Conservation (phyloP, 2,888 invertebrate genomes). For the Plebejus anna region DNA sequence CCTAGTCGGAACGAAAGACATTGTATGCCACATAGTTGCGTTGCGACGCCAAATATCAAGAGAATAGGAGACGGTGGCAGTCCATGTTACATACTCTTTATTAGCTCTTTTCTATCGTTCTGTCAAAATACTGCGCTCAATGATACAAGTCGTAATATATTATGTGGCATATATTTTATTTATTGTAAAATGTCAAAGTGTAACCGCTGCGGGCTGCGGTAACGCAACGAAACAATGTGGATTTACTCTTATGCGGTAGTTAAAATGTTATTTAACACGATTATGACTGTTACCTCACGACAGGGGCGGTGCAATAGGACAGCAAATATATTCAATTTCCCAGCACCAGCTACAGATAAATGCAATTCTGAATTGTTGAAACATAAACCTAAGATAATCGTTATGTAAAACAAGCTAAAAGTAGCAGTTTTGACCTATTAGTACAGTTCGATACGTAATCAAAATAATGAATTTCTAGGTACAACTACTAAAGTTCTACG, state of each 20-base stretch:
- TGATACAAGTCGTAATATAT: no score
- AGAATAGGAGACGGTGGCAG: no score
- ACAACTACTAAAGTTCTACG: background rate
- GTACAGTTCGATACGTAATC: background rate
- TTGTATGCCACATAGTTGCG: no score
- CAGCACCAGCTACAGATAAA: slow-evolving; percentile 27
- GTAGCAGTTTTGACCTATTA: slow-evolving; percentile 4
- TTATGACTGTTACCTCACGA: slow-evolving; percentile 45
- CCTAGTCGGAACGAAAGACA: background rate
- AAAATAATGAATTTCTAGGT: background rate
- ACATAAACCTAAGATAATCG: background rate
- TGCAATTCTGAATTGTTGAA: slow-evolving; percentile 28
- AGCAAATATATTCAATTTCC: slow-evolving; percentile 38
- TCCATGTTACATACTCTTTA: no score
- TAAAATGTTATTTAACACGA: slow-evolving; percentile 39
- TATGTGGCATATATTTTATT: no score
- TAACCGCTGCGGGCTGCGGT: no score
- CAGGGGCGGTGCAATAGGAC: slow-evolving; percentile 47
- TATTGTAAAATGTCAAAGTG: no score
- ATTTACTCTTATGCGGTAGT: slow-evolving; percentile 7
- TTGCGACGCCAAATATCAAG: no score
- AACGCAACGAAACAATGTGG: no score
- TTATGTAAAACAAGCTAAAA: slow-evolving; percentile 5
- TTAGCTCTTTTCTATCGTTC: no score
- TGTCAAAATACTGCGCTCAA: no score